Conservation (phyloP, 1,140 invertebrate species). For the Babylonia areolata region DNA sequence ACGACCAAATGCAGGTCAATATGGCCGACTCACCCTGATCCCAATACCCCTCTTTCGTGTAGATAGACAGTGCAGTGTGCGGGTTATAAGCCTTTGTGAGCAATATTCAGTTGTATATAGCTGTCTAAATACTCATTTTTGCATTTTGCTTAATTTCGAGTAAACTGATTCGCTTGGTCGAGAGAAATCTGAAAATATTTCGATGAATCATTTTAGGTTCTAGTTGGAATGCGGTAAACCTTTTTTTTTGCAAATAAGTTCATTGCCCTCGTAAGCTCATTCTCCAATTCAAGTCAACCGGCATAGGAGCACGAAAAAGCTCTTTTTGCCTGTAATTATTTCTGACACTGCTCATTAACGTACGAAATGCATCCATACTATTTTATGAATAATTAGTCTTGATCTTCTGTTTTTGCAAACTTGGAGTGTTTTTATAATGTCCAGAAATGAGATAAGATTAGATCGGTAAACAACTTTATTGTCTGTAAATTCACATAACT, state of each 20-base stretch:
- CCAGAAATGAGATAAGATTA: no score
- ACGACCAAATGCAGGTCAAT: constrained; percentile 38
- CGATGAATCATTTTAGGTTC: neutral
- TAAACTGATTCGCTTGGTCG: no score
- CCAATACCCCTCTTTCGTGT: neutral
- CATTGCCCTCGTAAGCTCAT: constrained; percentile 29
- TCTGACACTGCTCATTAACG: no score
- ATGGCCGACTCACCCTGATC: constrained; percentile 25
- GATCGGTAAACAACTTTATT: no score
- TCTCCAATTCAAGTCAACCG: neutral
- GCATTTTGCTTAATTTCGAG: neutral
- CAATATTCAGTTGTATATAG: neutral
- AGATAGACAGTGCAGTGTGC: neutral
- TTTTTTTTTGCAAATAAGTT: constrained; percentile 31
- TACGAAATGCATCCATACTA: no score
- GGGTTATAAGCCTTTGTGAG: neutral
- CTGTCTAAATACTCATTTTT: neutral
- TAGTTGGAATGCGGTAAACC: neutral
- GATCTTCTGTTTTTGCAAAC: neutral
- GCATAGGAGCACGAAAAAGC: neutral
- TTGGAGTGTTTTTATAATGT: neutral
- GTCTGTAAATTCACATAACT: no score
- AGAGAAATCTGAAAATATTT: neutral
- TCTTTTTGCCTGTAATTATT: neutral
- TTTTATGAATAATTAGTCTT: neutral